phyloP scores from a whole-genome alignment of 2,113 vertebrate species.

The Rostratula benghalensis region DNA sequence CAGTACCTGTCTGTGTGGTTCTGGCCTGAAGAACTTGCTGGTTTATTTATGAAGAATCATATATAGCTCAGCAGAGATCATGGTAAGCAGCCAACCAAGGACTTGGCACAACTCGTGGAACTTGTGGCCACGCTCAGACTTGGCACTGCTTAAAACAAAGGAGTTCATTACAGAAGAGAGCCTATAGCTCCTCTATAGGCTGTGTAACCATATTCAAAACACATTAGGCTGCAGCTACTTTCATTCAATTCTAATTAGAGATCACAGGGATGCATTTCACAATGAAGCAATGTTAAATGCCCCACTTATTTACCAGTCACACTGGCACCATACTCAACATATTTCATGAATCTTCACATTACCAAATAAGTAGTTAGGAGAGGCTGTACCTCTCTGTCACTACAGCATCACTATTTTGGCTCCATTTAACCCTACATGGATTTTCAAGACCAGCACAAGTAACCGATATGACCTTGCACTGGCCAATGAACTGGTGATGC shows the following conservation, averaged over 20 bases:
- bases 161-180: not conserved
- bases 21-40: not conserved
- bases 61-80: not conserved
- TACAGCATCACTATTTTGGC: not conserved
- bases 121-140: fast-evolving
- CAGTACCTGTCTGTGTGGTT: not conserved
- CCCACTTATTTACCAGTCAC: not conserved
- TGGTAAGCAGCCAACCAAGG: not conserved
- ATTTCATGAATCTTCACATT: not conserved
- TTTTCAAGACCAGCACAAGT: not conserved
- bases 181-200: not conserved
- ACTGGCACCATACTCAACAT: not conserved
- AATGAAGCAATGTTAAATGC: not conserved
- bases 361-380: not conserved
- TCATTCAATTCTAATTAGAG: not conserved
- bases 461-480: not conserved
- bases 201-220: not conserved
- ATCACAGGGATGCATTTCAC: not conserved
- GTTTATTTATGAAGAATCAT: not conserved
- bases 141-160: not conserved
- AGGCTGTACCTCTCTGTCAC: not conserved
- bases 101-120: not conserved
- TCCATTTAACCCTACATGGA: not conserved
- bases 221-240: not conserved
- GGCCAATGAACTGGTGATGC: no score